These are phyloP conservation scores for Leuciscus idus DNA, from an alignment of 2,113 vertebrate species.

Conservation along the genomic window DNA sequence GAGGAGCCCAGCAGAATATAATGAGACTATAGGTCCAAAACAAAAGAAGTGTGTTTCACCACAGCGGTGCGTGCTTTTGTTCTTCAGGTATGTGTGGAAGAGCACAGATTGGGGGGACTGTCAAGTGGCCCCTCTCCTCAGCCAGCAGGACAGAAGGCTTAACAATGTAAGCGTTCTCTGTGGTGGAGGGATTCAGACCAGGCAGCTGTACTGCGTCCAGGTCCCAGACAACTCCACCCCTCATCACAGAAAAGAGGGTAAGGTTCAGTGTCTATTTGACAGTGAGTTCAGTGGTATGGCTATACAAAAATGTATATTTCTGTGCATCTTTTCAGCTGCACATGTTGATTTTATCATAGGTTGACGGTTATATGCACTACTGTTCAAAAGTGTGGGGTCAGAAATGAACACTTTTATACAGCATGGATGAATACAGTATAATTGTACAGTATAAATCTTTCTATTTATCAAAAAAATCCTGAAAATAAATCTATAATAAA, in stretches of 20 bases:
- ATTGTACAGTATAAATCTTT: too few species aligned
- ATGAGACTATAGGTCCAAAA: slow-evolving; percentile 26
- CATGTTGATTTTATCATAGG: not conserved
- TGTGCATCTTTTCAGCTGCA: not conserved
- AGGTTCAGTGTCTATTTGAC: not conserved
- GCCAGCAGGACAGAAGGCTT: slow-evolving; percentile 76
- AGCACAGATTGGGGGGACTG: slow-evolving; percentile 91
- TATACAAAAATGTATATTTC: not conserved
- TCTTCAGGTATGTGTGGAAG: slow-evolving; percentile 88
- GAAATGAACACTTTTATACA: too few species aligned
- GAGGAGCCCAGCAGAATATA: slow-evolving; percentile 18
- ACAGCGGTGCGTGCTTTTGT: slow-evolving; percentile 34
- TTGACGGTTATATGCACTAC: too few species aligned
- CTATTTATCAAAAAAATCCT: too few species aligned
- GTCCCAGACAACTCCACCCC: slow-evolving; percentile 62
- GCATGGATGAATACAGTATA: too few species aligned
- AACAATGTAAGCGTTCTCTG: slow-evolving; percentile 76
- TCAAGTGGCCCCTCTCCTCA: slow-evolving; percentile 82
- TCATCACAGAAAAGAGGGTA: slow-evolving; percentile 85
- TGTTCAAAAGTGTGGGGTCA: too few species aligned
- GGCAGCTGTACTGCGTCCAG: slow-evolving; percentile 89
- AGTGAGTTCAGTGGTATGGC: not conserved
- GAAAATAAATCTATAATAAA: too few species aligned
- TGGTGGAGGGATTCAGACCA: slow-evolving; percentile 90
- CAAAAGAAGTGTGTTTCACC: slow-evolving; percentile 35